Conservation (phyloP, 2,113 vertebrate genomes). For the Serinus canaria region DNA sequence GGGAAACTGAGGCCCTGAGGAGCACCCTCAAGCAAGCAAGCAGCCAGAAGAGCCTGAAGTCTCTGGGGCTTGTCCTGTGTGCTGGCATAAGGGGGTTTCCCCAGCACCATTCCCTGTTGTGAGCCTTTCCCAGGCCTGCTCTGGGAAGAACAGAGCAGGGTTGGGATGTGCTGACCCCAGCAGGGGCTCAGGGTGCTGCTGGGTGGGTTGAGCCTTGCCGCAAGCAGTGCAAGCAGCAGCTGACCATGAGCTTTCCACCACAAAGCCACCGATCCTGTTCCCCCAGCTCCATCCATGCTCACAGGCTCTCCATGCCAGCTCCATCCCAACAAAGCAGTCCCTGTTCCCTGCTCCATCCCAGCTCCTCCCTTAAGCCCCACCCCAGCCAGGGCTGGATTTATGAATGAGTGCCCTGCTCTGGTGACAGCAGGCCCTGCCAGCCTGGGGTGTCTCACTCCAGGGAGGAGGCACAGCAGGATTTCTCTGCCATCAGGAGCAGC, state of each 20-base stretch:
- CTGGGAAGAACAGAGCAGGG: neutral
- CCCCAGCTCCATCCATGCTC: neutral
- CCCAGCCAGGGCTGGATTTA: neutral
- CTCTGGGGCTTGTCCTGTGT: neutral
- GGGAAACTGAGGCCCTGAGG: neutral
- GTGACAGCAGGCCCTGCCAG: neutral
- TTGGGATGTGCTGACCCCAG: neutral
- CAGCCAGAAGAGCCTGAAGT: neutral
- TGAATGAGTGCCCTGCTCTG: slow-evolving; percentile 13
- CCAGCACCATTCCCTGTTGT: neutral
- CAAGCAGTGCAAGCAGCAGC: neutral
- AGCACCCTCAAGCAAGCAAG: neutral
- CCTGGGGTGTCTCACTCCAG: neutral
- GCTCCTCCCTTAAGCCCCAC: neutral
- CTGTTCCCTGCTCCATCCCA: neutral
- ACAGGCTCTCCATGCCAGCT: neutral
- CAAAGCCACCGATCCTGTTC: neutral
- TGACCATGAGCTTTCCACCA: neutral
- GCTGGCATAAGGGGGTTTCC: neutral
- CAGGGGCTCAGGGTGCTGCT: neutral
- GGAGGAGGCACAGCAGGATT: neutral
- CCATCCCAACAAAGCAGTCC: neutral
- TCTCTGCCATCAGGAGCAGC: neutral
- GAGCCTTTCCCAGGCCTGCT: neutral
- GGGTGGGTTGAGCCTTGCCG: neutral